Evolutionary conservation across 2,888 invertebrate species (phyloP).

Genomic region (Eurytoma californica): DNA sequence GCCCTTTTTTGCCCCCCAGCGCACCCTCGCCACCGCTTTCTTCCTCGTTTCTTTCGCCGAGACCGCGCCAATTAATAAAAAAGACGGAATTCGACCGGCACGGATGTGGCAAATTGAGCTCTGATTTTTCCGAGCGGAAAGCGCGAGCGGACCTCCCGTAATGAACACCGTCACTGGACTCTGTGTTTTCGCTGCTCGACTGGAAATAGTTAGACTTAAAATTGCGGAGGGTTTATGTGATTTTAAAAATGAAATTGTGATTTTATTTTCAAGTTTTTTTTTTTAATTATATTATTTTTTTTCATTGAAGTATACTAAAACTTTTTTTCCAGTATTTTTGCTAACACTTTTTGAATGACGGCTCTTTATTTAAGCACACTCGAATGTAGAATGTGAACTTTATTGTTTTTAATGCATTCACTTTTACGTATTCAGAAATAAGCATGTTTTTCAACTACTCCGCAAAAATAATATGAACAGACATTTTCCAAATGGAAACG

Average conservation of each 20-base stretch:
- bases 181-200: neutral
- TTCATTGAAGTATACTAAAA: too few species aligned
- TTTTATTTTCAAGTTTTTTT: neutral
- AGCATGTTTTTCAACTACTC: neutral
- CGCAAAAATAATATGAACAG: neutral
- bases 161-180: neutral
- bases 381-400: too few species aligned
- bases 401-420: neutral
- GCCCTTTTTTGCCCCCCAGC: neutral
- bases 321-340: too few species aligned
- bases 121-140: slow-evolving; percentile 23
- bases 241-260: neutral
- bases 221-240: neutral
- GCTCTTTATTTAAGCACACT: too few species aligned
- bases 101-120: slow-evolving; percentile 19
- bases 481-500: neutral
- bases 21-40: neutral
- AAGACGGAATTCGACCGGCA: neutral
- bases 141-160: neutral
- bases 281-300: too few species aligned
- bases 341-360: too few species aligned
- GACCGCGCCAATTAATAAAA: slow-evolving; percentile 4
- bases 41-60: too few species aligned
- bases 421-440: neutral
- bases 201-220: neutral